A percentile compares a stretch with the other conserved stretches of the same genome.
Evolutionary conservation across 2,113 vertebrate species (phyloP).

Genomic region (Psammodynastes pulverulentus): DNA sequence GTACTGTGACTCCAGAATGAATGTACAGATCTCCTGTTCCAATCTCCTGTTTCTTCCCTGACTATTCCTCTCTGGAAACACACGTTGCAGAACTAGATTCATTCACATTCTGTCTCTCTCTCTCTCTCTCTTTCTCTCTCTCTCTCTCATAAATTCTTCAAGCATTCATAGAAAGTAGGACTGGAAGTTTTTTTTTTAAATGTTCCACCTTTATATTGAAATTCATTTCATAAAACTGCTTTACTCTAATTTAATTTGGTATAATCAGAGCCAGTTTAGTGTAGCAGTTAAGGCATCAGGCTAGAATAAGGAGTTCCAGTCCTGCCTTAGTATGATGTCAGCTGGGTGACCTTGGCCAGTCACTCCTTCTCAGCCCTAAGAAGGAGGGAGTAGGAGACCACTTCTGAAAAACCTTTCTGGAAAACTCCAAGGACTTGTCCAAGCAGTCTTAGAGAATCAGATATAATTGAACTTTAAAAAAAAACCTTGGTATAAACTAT

Average conservation of each 20-base stretch:
- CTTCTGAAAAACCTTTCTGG: no score
- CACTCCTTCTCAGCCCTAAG: not conserved
- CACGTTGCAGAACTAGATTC: not conserved
- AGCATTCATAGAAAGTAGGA: not conserved
- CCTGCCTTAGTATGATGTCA: not conserved
- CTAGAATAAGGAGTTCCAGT: not conserved
- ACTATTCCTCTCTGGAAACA: not conserved
- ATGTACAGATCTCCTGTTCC: not conserved
- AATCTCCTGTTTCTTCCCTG: not conserved
- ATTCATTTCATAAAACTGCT: not conserved
- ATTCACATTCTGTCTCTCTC: no score
- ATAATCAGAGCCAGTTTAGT: not conserved
- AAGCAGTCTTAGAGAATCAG: no score
- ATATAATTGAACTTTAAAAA: no score
- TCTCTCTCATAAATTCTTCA: not conserved
- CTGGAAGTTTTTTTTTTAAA: not conserved
- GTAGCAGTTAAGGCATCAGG: not conserved
- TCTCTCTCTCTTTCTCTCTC: accelerated
- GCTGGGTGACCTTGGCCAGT: not conserved
- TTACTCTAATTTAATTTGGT: not conserved
- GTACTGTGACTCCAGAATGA: not conserved
- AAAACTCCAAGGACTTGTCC: no score
- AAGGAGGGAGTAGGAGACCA: no score
- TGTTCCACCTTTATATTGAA: not conserved
- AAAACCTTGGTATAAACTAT: not conserved